Percentiles rank a stretch among this genome's conserved stretches.
phyloP scores from a whole-genome alignment of 2,113 vertebrate genomes.

The Bungarus multicinctus region DNA sequence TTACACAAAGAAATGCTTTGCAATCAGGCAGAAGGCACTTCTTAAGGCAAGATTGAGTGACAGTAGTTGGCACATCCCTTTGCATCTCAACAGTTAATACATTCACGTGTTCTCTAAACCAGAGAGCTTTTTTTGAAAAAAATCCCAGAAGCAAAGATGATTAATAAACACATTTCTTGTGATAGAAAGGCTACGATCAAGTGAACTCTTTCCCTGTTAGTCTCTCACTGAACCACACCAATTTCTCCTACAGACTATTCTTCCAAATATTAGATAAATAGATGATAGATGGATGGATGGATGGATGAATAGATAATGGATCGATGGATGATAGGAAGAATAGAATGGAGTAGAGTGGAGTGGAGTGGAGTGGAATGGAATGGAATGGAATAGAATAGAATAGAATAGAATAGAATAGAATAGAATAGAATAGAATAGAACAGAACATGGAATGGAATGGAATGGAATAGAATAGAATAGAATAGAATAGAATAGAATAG shows the following conservation, averaged over 20 bases:
- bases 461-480: too few relatives aligned
- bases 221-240: not conserved
- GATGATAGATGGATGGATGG: too few relatives aligned
- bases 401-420: too few relatives aligned
- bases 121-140: not conserved
- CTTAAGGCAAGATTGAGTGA: conserved; percentile 61
- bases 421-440: too few relatives aligned
- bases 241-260: not conserved
- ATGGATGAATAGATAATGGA: too few relatives aligned
- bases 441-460: too few relatives aligned
- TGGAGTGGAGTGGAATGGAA: too few relatives aligned
- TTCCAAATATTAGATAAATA: too few relatives aligned
- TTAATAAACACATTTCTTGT: not conserved
- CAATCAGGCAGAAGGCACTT: conserved; percentile 66
- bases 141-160: not conserved
- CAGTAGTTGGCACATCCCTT: conserved; percentile 63
- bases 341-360: too few relatives aligned
- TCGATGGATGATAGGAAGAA: too few relatives aligned
- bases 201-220: not conserved
- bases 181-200: not conserved
- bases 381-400: too few relatives aligned
- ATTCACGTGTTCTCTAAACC: not conserved
- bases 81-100: conserved; percentile 40
- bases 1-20: conserved; percentile 64
- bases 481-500: too few relatives aligned